Evolutionary conservation across 2,797 vertebrate species (phyloP).

Genomic region (Clarias platycephalus): DNA sequence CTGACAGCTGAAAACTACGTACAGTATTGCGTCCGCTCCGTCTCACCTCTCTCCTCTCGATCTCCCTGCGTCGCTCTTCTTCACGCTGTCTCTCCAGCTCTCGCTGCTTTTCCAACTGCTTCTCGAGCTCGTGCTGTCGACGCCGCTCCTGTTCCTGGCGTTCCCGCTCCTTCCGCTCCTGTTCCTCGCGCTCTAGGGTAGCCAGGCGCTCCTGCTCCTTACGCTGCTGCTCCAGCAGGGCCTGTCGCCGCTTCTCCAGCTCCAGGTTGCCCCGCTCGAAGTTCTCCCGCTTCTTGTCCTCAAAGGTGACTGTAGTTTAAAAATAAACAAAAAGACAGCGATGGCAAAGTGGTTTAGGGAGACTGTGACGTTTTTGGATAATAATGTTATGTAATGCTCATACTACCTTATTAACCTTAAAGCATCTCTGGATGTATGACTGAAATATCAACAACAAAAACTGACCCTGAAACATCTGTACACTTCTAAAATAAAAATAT

Average conservation of each 20-base stretch:
- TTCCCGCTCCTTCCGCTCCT: slow-evolving; percentile 90
- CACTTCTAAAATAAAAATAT: not conserved
- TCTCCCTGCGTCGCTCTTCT: slow-evolving; percentile 91
- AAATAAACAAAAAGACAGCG: not conserved
- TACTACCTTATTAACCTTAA: not conserved
- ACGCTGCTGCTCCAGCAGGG: slow-evolving; percentile 92
- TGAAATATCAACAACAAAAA: not conserved
- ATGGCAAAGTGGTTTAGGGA: not conserved
- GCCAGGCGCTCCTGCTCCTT: slow-evolving; percentile 94
- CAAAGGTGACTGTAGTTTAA: slow-evolving; percentile 83
- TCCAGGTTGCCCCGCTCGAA: slow-evolving; percentile 97
- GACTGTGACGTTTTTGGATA: not conserved
- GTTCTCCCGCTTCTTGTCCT: slow-evolving; percentile 97
- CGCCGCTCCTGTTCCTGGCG: slow-evolving; percentile 91
- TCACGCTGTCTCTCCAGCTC: slow-evolving; percentile 91
- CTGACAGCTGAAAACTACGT: not conserved
- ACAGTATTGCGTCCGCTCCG: no score
- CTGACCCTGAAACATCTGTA: not conserved
- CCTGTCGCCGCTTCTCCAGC: slow-evolving; percentile 91
- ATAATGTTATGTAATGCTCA: no score
- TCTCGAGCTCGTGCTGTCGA: slow-evolving; percentile 90
- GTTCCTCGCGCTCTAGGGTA: slow-evolving; percentile 87
- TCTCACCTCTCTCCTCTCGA: slow-evolving; percentile 92
- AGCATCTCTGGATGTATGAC: not conserved
- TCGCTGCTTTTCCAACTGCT: slow-evolving; percentile 89